Evolutionary conservation across 1,140 invertebrate species (phyloP), one percentile per base, ranked within the genome.

Genomic region (Sycobia sp.): DNA sequence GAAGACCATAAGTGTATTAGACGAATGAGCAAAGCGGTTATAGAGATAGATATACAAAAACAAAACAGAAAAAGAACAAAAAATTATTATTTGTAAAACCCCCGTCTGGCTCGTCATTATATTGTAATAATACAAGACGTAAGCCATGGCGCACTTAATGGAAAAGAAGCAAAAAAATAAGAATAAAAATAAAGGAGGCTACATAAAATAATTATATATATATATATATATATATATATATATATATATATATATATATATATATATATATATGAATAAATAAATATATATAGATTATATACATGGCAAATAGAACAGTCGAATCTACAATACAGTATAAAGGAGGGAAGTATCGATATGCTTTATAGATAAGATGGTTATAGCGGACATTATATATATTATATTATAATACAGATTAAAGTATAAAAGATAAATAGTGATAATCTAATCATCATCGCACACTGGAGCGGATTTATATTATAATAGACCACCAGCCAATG

Each of bases 261-360:
- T 32, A 32, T 32, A 32, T 7, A 7, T 32, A 32, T 32, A 32
- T 32, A 32, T 32, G 29, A 32, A 32, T 32, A 32, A 32, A 32
- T 7, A 32, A n/a, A n/a, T n/a, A n/a, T n/a, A 32, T 32, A 32
- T 32, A 32, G 29, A 32, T 4, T 32, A 32, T 32, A n/a, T n/a
- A n/a, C n/a, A n/a, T n/a, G n/a, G n/a, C n/a, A 27, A 16, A 49
- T 16, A 51, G 23, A 51, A 32, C 46, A 41, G 50, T 50, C 16
- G 25, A 61, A 53, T 39, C 58, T 61, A 44, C 44, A 61, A 50
- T 27, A 22, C 58, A 60, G 20, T 60, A 51, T 61, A 44, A 51
- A 51, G 20, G 16, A 53, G 51, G 38, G 16, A 61, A 53, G 34
- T 53, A 60, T 46, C 57, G 47, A 50, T 60, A n/a, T n/a, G 57